A percentile compares a stretch with the other conserved stretches of the same genome.
Conservation (phyloP, 2,888 invertebrate genomes). For the Caradrina clavipalpis region DNA sequence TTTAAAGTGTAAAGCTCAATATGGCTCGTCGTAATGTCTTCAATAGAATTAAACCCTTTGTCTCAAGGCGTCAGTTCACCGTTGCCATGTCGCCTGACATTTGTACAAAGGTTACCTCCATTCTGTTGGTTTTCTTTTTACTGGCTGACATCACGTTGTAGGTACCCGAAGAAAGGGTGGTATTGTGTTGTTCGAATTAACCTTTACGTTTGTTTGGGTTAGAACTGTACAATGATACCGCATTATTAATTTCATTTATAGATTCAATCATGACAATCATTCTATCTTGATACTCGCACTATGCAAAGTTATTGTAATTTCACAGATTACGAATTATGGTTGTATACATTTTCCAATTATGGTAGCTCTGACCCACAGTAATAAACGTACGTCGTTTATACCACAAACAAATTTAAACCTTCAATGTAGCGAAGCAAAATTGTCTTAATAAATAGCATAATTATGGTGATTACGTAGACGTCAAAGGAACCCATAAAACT, state of each 20-base stretch:
- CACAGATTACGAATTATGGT: constrained; percentile 45
- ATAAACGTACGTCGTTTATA: constrained; percentile 59
- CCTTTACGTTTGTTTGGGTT: constrained; percentile 76
- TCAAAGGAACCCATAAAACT: constrained; percentile 81
- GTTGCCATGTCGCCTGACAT: constrained; percentile 86
- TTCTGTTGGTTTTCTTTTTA: constrained; percentile 86
- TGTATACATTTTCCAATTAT: constrained; percentile 59
- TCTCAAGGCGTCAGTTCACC: constrained; percentile 86
- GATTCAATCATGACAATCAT: constrained; percentile 31
- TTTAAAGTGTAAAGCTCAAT: constrained; percentile 75
- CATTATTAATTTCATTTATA: constrained; percentile 30
- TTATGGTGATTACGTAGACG: constrained; percentile 79
- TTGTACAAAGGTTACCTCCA: constrained; percentile 88
- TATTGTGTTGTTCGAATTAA: constrained; percentile 82
- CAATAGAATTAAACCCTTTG: constrained; percentile 88
- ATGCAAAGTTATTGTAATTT: constrained; percentile 51
- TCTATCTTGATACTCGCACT: constrained; percentile 11
- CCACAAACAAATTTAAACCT: constrained; percentile 65
- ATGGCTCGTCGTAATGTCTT: constrained; percentile 71
- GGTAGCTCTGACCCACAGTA: constrained; percentile 58
- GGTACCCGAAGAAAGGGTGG: constrained; percentile 84
- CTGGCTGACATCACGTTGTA: constrained; percentile 82
- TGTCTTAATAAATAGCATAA: constrained; percentile 79
- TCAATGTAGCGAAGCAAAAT: constrained; percentile 69
- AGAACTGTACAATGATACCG: constrained; percentile 48